Evolutionary conservation across 2,888 invertebrate species (phyloP).

Genomic region (Megamerina dolium): DNA sequence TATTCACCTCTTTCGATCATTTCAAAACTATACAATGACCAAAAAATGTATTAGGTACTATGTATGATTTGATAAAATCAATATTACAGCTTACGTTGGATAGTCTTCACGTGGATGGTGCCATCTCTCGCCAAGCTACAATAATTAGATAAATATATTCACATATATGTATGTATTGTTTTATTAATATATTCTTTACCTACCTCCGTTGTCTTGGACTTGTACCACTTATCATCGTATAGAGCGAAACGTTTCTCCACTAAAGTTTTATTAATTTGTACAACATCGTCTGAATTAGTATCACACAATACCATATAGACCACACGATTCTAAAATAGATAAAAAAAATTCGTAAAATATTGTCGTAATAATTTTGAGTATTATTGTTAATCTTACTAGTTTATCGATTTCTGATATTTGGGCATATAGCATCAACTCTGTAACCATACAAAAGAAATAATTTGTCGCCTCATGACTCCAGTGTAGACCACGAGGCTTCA

Average conservation of each 20-base stretch:
- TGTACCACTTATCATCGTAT: slow-evolving; percentile 28
- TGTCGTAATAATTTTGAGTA: not conserved
- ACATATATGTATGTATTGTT: no score
- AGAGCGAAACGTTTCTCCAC: slow-evolving; percentile 26
- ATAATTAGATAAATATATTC: no score
- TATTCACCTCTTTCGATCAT: slow-evolving; percentile 37
- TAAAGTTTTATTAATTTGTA: slow-evolving; percentile 28
- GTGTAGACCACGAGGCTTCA: slow-evolving; percentile 28
- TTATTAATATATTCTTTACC: no score
- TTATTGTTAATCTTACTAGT: not conserved
- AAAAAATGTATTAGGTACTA: slow-evolving; percentile 8
- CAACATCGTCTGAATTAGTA: slow-evolving; percentile 23
- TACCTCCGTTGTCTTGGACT: slow-evolving; percentile 23
- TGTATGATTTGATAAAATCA: slow-evolving; percentile 2
- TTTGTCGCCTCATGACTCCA: slow-evolving; percentile 33
- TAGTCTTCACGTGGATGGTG: slow-evolving; percentile 32
- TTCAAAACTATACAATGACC: slow-evolving; percentile 25
- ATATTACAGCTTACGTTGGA: slow-evolving; percentile 29
- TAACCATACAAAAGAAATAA: slow-evolving; percentile 29
- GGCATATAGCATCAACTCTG: slow-evolving; percentile 30
- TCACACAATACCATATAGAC: slow-evolving; percentile 35
- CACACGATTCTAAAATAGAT: slow-evolving; percentile 26
- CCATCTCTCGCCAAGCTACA: slow-evolving; percentile 26
- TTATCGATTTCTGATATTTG: slow-evolving; percentile 32
- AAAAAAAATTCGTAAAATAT: not conserved